Base-by-base conservation (phyloP, 1,140 invertebrate species). In the Brachionus paranguensis region DNA sequence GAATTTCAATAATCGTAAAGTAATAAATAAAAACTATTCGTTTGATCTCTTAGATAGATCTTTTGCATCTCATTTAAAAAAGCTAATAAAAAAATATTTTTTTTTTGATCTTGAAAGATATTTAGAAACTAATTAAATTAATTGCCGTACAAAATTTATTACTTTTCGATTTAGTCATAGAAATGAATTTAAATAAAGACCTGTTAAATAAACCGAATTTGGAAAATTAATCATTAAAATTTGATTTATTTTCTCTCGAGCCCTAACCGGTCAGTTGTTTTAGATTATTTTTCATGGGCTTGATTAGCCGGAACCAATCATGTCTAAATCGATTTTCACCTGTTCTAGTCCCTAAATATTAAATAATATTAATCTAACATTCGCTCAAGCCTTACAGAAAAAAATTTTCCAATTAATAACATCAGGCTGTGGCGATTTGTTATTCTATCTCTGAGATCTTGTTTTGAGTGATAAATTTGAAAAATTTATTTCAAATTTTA, bases 91-190 rank as follows among this genome's bases (percentile, higher is more conserved):
- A 47, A 27, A 76, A 74, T 3, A 45, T 43, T 74, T 74, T 74
- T 74, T 74, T 47, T 76, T 76, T 76, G 72, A 76, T 76, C 72
- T 76, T 29, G 45, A 50, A 76, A 76, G 68, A 72, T 72, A 72
- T 72, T 72, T 72, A 72, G 68, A 72, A 76, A 76, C 72, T 76
- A 76, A 76, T 76, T 76, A 76, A 76, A 76, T 76, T 76, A 76
- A 76, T 76, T 76, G 72, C 72, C 72, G 72, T 76, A 37, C 41
- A 76, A 76, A 72, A 72, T 72, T 41, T 72, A 41, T 72, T 41
- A 43, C 37, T 72, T 41, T 72, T 68, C 65, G 27, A 68, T 68
- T 68, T 68, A 33, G 65, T 33, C 27, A 68, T 41, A 68, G 33
- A 68, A 68, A 72, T 20, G 24, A 72, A 72, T 20, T 72, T 43